Evolutionary conservation across 2,888 invertebrate genomes (phyloP).

Genomic region (Tipula confusa): DNA sequence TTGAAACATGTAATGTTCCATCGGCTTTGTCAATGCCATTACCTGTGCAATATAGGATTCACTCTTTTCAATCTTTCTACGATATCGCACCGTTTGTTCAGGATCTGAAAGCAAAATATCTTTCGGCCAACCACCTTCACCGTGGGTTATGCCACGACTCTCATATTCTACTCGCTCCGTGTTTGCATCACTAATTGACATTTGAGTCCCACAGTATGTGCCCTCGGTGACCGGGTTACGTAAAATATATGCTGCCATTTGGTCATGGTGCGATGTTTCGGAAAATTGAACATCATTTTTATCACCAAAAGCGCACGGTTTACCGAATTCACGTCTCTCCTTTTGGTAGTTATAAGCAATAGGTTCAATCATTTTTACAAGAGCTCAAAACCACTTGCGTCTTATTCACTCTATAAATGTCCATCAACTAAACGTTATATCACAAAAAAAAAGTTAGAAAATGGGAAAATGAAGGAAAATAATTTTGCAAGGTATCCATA

Average conservation of each 20-base stretch:
- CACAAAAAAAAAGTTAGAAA: neutral
- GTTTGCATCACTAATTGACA: conserved; percentile 41
- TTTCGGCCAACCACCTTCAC: conserved; percentile 81
- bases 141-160: conserved; percentile 62
- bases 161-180: conserved; percentile 44
- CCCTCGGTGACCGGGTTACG: conserved; percentile 58
- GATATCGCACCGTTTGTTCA: conserved; percentile 67
- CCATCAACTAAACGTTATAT: neutral
- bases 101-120: conserved; percentile 62
- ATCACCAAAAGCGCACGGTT: conserved; percentile 66
- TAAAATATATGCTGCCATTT: conserved; percentile 53
- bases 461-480: neutral
- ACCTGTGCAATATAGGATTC: conserved; percentile 67
- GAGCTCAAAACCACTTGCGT: neutral
- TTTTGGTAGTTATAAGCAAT: conserved; percentile 55
- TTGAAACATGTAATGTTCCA: conserved; percentile 66
- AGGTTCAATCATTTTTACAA: neutral
- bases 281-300: conserved; percentile 60
- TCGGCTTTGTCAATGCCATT: conserved; percentile 53
- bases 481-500: neutral
- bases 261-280: conserved; percentile 56
- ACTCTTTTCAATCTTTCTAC: conserved; percentile 75
- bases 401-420: neutral
- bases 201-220: conserved; percentile 56
- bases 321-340: conserved; percentile 66